These are phyloP conservation scores for Rhegmatorhina hoffmannsi DNA, from an alignment of 2,113 vertebrate genomes.

Conservation along the genomic window DNA sequence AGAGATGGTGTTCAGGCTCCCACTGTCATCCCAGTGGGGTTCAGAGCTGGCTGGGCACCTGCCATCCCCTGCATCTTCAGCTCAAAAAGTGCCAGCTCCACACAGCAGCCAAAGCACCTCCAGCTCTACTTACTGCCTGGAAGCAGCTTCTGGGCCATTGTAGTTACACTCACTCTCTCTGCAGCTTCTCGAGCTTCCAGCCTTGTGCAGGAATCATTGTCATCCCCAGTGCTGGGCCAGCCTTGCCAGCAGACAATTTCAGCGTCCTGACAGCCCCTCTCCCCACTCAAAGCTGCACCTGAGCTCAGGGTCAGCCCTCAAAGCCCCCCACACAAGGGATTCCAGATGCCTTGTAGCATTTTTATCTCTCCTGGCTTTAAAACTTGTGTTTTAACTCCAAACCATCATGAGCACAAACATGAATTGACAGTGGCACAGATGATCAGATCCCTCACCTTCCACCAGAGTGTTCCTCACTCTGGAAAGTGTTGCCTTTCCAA, in stretches of 20 bases:
- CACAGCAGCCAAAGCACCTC: neutral
- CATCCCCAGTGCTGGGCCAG: neutral
- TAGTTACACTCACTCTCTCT: neutral
- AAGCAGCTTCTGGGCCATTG: neutral
- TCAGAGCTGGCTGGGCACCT: neutral
- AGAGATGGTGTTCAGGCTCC: accelerated
- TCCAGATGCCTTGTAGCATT: neutral
- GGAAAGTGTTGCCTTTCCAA: neutral
- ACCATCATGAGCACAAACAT: neutral
- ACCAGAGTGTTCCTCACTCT: neutral
- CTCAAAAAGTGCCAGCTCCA: neutral
- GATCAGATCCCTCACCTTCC: neutral
- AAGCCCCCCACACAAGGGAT: neutral
- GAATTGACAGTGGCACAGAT: neutral
- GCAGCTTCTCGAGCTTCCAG: neutral
- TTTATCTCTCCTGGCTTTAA: neutral
- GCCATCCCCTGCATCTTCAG: neutral
- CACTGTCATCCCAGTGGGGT: neutral
- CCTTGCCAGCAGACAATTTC: neutral
- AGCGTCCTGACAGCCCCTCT: neutral
- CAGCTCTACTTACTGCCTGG: conserved; percentile 4
- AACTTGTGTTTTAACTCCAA: neutral
- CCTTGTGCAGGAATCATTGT: neutral
- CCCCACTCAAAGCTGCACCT: neutral
- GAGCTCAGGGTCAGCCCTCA: neutral